Evolutionary conservation across 2,113 vertebrate genomes (phyloP).

Genomic region (Saccopteryx leptura): DNA sequence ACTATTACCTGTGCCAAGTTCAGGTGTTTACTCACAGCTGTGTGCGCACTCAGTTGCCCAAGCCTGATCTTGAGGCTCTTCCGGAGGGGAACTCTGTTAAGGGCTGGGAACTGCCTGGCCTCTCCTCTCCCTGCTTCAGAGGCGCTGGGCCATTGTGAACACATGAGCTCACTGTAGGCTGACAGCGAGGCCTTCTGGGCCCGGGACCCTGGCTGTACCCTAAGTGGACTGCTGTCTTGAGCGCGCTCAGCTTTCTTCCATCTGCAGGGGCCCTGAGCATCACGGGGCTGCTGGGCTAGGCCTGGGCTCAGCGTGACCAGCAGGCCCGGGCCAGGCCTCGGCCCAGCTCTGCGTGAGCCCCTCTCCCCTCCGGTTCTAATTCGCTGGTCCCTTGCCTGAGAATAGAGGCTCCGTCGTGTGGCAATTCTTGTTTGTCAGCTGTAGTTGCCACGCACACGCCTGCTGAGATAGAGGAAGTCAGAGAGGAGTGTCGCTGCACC

Average conservation of each 20-base stretch:
- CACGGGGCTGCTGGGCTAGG: background rate
- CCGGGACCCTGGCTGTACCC: too few species aligned
- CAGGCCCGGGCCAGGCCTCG: too few species aligned
- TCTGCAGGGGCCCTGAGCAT: background rate
- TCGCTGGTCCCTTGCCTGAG: background rate
- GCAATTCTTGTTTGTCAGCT: accelerated
- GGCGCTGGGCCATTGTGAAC: accelerated
- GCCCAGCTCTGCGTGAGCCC: background rate
- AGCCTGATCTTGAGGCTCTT: background rate
- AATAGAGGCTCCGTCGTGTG: accelerated
- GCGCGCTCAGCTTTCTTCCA: accelerated
- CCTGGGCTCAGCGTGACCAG: too few species aligned
- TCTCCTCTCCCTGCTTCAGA: background rate
- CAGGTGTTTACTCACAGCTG: accelerated
- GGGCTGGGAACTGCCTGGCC: background rate
- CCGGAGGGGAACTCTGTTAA: background rate
- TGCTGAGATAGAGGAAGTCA: background rate
- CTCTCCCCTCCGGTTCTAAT: accelerated
- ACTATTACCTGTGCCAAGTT: accelerated
- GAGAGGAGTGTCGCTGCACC: accelerated
- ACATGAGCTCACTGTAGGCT: accelerated
- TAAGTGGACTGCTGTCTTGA: accelerated
- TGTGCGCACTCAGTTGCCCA: background rate
- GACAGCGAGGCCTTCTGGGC: accelerated
- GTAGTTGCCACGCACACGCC: accelerated